A percentile compares a stretch with the other conserved stretches of the same genome.
Evolutionary conservation across 2,888 invertebrate species (phyloP).

Genomic region (Volucella bombylans): DNA sequence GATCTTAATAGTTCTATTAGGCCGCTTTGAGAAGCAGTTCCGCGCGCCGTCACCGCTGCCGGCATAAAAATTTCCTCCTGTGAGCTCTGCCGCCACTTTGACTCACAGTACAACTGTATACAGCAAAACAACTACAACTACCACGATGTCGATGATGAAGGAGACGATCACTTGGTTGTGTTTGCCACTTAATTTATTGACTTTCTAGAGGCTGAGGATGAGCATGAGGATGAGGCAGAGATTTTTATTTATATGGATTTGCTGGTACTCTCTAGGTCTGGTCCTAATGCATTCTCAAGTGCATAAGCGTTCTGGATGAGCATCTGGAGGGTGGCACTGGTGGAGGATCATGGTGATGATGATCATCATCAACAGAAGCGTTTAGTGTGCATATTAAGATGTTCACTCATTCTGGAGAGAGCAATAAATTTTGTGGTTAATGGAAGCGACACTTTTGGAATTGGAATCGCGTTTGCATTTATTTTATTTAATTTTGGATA

Average conservation of each 20-base stretch:
- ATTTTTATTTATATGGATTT: slow-evolving; percentile 74
- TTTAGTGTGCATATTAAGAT: slow-evolving; percentile 72
- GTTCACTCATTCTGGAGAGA: slow-evolving; percentile 62
- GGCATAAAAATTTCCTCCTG: slow-evolving; percentile 23
- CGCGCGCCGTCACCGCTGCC: background rate
- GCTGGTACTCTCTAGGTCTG: slow-evolving; percentile 65
- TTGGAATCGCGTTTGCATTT: slow-evolving; percentile 60
- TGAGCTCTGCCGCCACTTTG: slow-evolving; percentile 55
- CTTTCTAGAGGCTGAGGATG: slow-evolving; percentile 62
- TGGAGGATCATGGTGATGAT: slow-evolving; percentile 59
- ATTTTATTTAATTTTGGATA: slow-evolving; percentile 29
- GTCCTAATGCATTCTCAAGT: slow-evolving; percentile 74
- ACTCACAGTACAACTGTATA: slow-evolving; percentile 54
- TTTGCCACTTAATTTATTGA: slow-evolving; percentile 73
- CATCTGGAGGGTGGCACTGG: slow-evolving; percentile 53
- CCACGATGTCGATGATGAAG: slow-evolving; percentile 53
- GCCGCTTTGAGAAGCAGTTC: slow-evolving; percentile 35
- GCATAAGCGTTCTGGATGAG: slow-evolving; percentile 36
- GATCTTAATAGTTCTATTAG: slow-evolving; percentile 74
- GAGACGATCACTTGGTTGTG: slow-evolving; percentile 66
- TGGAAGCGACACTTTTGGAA: slow-evolving; percentile 70
- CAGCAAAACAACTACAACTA: slow-evolving; percentile 5
- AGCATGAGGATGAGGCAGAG: slow-evolving; percentile 10
- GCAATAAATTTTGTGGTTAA: slow-evolving; percentile 74
- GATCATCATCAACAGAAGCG: slow-evolving; percentile 71